phyloP scores from a whole-genome alignment of 1,140 invertebrate species.

The Papilio polyxenes region DNA sequence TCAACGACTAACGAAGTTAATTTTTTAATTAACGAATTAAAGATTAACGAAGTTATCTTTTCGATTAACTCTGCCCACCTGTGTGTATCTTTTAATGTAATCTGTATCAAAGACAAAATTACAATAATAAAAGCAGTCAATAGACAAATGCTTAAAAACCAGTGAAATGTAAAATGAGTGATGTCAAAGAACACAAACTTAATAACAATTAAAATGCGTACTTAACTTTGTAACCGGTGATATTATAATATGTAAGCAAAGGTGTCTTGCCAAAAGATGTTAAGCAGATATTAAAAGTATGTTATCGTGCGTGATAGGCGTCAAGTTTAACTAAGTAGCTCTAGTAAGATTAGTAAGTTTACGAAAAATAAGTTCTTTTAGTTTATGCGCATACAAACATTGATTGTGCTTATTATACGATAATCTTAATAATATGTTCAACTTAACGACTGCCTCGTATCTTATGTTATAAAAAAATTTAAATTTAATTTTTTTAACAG shows the following conservation, averaged over 20 bases:
- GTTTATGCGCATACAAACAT: not conserved
- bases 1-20: too few species aligned
- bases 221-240: not conserved
- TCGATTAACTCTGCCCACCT: too few species aligned
- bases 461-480: not conserved
- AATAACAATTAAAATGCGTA: too few species aligned
- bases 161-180: not conserved
- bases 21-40: too few species aligned
- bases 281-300: not conserved
- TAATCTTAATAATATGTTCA: not conserved
- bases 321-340: not conserved
- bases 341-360: not conserved
- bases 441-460: not conserved
- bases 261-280: not conserved
- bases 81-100: not conserved
- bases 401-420: not conserved
- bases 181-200: not conserved
- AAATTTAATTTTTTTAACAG: too few species aligned
- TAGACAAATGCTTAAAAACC: not conserved
- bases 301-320: not conserved
- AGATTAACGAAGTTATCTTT: too few species aligned
- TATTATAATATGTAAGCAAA: not conserved
- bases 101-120: too few species aligned
- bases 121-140: not conserved
- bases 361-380: not conserved